Evolutionary conservation across 2,113 vertebrate species (phyloP), one percentile per base, ranked within the genome.

Genomic region (Psephotus haematonotus): DNA sequence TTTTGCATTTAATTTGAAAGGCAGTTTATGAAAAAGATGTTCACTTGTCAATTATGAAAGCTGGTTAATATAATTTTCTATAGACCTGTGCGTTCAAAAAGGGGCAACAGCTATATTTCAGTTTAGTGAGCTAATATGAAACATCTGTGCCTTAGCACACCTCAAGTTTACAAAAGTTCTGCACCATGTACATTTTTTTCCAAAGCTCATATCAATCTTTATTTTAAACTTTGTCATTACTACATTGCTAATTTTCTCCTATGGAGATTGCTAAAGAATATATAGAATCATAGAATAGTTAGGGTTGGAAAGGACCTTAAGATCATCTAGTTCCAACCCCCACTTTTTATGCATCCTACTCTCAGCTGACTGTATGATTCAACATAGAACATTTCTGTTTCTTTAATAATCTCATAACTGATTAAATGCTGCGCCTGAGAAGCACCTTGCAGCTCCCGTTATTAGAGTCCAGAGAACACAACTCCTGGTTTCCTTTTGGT

Each of bases 1-100:
- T 86, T 93, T 91, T 41, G 44, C 33, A 93, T 81, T 93, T 93
- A 57, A 74, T 81, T 89, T 84, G 68, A 90, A 93, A 94, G 33
- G 33, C 22, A 55, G 46, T 35, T 93, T 84, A 78, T 84, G 41
- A 81, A 84, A 91, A 78, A 65, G 23, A 63, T 53, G 14, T 78
- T 90, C 49, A 31, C 46, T 90, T 90, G 43, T 85, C 85, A 82
- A 29, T 82, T 86, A 90, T 43, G 43, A 57, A 77, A 89, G 23
- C 28, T 60, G 17, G 31, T 77, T 86, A 77, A 72, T 76, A 77
- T 6, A 49, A 46, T 77, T 88, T 92, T 74, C 24, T 82, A 16
- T 41, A 78, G 46, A 93, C 11, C 20, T 53, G 16, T 31, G 71
- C 24, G 11, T 78, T 87, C 50, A 93, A 41, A 88, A 88, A 83